A percentile compares a stretch with the other conserved stretches of the same genome.
These are phyloP conservation scores for Nixonia krombeini DNA, from an alignment of 1,140 invertebrate species.

Conservation along the genomic window DNA sequence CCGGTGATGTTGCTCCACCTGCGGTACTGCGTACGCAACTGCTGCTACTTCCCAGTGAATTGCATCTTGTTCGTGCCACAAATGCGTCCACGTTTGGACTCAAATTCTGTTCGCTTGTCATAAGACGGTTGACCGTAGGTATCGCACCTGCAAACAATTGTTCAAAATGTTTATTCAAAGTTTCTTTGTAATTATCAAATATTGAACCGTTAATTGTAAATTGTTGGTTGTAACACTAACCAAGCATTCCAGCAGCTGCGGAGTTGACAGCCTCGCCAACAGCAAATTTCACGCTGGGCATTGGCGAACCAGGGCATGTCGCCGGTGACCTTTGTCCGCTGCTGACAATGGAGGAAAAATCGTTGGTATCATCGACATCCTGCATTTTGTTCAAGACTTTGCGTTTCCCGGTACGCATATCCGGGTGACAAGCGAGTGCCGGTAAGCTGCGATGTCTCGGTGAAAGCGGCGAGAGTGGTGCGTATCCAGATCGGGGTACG, in stretches of 20 bases:
- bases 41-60: conserved; percentile 64
- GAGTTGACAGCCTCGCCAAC: conserved; percentile 77
- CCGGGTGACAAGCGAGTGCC: conserved; percentile 46
- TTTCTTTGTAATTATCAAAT: no score
- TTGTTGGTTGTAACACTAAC: no score
- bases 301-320: conserved; percentile 62
- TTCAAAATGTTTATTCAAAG: no score
- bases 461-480: conserved; percentile 51
- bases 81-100: conserved; percentile 21
- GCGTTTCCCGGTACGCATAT: conserved; percentile 22
- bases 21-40: conserved; percentile 25
- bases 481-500: conserved; percentile 55
- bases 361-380: conserved; percentile 32
- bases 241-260: conserved; percentile 50
- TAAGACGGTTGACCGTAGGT: conserved; percentile 37
- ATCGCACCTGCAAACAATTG: conserved; percentile 33
- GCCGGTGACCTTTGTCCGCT: conserved; percentile 56
- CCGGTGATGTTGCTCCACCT: conserved; percentile 52
- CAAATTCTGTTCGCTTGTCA: conserved; percentile 34
- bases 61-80: conserved; percentile 59
- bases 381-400: conserved; percentile 6
- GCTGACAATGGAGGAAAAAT: neutral
- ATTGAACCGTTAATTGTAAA: no score
- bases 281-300: conserved; percentile 76
- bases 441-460: conserved; percentile 67